These are phyloP conservation scores for Columba guinea DNA, from an alignment of 2,797 vertebrate genomes.

Conservation along the genomic window DNA sequence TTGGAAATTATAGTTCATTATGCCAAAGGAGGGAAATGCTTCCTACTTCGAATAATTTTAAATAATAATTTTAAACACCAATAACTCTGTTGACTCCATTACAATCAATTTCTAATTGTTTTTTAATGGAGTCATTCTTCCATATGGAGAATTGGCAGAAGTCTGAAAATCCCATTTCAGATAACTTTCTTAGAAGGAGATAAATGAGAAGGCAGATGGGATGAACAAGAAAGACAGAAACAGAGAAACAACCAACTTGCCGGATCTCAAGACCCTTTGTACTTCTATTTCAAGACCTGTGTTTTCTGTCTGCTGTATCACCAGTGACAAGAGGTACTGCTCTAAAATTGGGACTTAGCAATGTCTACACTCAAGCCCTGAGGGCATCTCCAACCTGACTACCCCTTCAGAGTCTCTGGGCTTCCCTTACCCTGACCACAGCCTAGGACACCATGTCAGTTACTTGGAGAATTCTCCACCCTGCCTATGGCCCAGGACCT, in stretches of 20 bases:
- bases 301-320: not conserved
- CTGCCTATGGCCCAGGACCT: not conserved
- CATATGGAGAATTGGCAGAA: not conserved
- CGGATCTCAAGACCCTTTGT: not conserved
- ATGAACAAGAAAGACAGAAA: not conserved
- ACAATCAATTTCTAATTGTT: not conserved
- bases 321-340: not conserved
- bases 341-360: not conserved
- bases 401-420: not conserved
- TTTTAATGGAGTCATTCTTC: not conserved
- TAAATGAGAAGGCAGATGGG: not conserved
- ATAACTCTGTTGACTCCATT: not conserved
- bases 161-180: not conserved
- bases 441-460: rapidly evolving
- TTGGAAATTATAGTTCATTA: not conserved
- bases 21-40: not conserved
- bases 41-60: not conserved
- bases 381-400: not conserved
- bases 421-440: not conserved
- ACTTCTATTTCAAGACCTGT: not conserved
- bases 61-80: not conserved
- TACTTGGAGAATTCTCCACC: rapidly evolving
- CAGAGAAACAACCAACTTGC: rapidly evolving
- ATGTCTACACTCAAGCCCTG: rapidly evolving
- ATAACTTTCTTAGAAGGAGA: not conserved